Conservation (phyloP, 1,140 invertebrate genomes). For the Panagrolaimus sp. region DNA sequence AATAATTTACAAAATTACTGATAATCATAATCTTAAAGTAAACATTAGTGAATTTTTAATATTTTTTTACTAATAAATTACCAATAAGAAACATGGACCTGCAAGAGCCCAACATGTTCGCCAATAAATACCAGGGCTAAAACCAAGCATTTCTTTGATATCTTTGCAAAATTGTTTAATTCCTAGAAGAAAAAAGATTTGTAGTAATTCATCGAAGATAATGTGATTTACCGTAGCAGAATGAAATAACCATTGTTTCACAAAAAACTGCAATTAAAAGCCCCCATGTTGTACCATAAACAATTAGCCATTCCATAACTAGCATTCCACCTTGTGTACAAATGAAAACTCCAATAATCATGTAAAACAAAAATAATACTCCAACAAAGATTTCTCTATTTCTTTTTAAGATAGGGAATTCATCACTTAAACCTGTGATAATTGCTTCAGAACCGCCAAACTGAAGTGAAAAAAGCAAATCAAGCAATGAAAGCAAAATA, state of each 20-base stretch:
- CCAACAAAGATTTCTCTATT: slow-evolving; percentile 69
- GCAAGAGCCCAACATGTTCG: slow-evolving; percentile 81
- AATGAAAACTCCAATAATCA: slow-evolving; percentile 73
- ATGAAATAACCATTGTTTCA: slow-evolving; percentile 75
- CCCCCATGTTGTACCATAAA: too few relatives aligned
- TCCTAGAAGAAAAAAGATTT: slow-evolving; percentile 81
- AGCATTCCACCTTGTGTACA: background rate
- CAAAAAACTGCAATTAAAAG: too few relatives aligned
- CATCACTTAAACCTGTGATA: slow-evolving; percentile 70
- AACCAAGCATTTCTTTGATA: slow-evolving; percentile 86
- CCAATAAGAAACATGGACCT: slow-evolving; percentile 79
- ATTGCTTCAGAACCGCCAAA: slow-evolving; percentile 71
- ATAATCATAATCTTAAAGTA: slow-evolving; percentile 50
- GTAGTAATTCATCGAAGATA: slow-evolving; percentile 81
- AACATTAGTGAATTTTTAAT: background rate
- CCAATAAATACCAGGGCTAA: slow-evolving; percentile 80
- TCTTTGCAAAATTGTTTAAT: slow-evolving; percentile 79
- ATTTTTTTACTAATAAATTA: too few relatives aligned
- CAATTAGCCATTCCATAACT: slow-evolving; percentile 61
- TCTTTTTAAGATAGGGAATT: slow-evolving; percentile 67
- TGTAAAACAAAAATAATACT: slow-evolving; percentile 74
- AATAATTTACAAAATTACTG: slow-evolving; percentile 62
- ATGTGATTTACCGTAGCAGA: slow-evolving; percentile 76
- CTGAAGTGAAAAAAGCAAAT: too few relatives aligned
- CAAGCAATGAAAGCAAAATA: too few relatives aligned